Conservation (phyloP, 1,140 invertebrate genomes). For the Magallana angulata region DNA sequence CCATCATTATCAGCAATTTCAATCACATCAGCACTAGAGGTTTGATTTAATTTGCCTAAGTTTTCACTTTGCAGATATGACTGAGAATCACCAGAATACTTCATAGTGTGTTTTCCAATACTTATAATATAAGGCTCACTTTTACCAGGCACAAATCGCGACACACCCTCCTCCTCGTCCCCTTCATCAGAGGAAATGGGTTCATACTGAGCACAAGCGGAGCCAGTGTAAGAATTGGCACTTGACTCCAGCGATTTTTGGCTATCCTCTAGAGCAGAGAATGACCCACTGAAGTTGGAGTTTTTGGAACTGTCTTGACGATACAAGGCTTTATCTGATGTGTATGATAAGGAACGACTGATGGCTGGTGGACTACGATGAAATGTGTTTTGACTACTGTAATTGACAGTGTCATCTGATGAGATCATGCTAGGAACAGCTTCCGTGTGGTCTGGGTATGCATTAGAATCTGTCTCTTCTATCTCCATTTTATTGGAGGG, state of each 20-base stretch:
- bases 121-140: constrained; percentile 45
- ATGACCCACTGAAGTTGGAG: background rate
- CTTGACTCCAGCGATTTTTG: constrained; percentile 15
- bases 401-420: constrained; percentile 23
- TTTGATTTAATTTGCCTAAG: background rate
- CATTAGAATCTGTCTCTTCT: background rate
- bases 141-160: constrained; percentile 39
- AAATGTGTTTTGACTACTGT: constrained; percentile 31
- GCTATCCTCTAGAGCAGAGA: background rate
- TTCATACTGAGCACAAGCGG: constrained; percentile 56
- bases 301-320: constrained; percentile 3
- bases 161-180: constrained; percentile 49
- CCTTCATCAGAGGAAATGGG: constrained; percentile 57
- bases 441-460: background rate
- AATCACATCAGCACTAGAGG: background rate
- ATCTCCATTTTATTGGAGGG: background rate
- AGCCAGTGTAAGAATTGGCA: background rate
- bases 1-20: background rate
- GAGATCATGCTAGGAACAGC: constrained; percentile 33
- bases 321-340: constrained; percentile 15
- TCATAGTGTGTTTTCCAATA: constrained; percentile 42
- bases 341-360: background rate
- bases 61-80: constrained; percentile 5
- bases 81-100: constrained; percentile 26
- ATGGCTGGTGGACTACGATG: background rate